Evolutionary conservation across 1,140 invertebrate genomes (phyloP).

Genomic region (Metopolophium dirhodum): DNA sequence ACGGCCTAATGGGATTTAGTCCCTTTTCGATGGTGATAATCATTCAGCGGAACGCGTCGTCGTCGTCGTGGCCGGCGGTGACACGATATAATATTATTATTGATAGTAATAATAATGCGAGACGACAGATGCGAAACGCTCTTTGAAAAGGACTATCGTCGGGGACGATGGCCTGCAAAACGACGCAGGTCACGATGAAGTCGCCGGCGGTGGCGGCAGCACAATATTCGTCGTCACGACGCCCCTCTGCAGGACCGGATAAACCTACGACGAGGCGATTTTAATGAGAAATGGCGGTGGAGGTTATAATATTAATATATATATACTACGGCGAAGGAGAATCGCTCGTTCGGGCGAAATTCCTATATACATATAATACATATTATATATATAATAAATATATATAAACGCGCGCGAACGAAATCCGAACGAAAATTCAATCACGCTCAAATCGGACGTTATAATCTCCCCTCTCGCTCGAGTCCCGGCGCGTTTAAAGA

Average conservation of each 20-base stretch:
- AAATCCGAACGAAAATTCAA: slow-evolving; percentile 7
- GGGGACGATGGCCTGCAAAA: not conserved
- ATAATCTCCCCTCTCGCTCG: not conserved
- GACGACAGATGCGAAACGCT: not conserved
- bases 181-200: not conserved
- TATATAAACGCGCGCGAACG: not conserved
- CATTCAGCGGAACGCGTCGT: not conserved
- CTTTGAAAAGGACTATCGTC: not conserved
- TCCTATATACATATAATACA: not conserved
- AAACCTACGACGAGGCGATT: not conserved
- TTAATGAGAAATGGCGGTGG: not conserved
- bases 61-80: not conserved
- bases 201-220: not conserved
- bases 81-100: slow-evolving; percentile 18
- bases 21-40: not conserved
- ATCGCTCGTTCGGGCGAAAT: not conserved
- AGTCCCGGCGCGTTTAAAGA: not conserved
- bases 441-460: not conserved
- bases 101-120: not conserved
- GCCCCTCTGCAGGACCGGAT: not conserved
- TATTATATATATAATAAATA: not conserved
- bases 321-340: too few species aligned
- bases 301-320: not conserved
- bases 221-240: not conserved
- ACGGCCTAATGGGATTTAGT: not conserved